Evolutionary conservation across 23 tunicate species (phyloP), one percentile per base, ranked within the genome.

Genomic region (Aplidium turbinatum): DNA sequence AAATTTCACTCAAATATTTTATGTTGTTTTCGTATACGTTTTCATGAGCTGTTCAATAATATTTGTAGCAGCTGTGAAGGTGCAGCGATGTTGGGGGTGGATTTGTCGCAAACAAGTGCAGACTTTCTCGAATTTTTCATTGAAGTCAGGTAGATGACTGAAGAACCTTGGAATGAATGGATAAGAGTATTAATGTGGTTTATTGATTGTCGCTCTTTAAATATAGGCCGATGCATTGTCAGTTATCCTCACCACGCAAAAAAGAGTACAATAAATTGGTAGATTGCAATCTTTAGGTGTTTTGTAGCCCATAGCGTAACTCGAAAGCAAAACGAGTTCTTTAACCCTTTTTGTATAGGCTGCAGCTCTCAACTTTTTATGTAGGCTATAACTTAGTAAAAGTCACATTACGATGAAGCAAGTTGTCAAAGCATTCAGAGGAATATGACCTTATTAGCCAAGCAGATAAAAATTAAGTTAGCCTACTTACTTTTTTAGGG

Each of bases 401-500:
- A n/a, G n/a, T n/a, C n/a, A n/a, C n/a, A n/a, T n/a, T n/a, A n/a
- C n/a, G n/a, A n/a, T n/a, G n/a, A n/a, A n/a, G n/a, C n/a, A n/a
- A n/a, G n/a, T n/a, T n/a, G n/a, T n/a, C n/a, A n/a, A n/a, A n/a
- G n/a, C n/a, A n/a, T n/a, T n/a, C n/a, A n/a, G n/a, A n/a, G n/a
- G n/a, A n/a, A n/a, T n/a, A n/a, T n/a, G n/a, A n/a, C n/a, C n/a
- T n/a, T n/a, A n/a, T n/a, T n/a, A n/a, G n/a, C n/a, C n/a, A n/a
- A n/a, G n/a, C n/a, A n/a, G n/a, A n/a, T n/a, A n/a, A n/a, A n/a
- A n/a, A n/a, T n/a, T n/a, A n/a, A n/a, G n/a, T n/a, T n/a, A n/a
- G n/a, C n/a, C n/a, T n/a, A 58, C 76, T 65, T 52, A 85, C 91
- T 61, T 74, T 0, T 38, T 21, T 5, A 86, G 47, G 30, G 72